Evolutionary conservation across 2,113 vertebrate species (phyloP), one percentile per base, ranked within the genome.

Genomic region (Forbesichthys papilliferus): DNA sequence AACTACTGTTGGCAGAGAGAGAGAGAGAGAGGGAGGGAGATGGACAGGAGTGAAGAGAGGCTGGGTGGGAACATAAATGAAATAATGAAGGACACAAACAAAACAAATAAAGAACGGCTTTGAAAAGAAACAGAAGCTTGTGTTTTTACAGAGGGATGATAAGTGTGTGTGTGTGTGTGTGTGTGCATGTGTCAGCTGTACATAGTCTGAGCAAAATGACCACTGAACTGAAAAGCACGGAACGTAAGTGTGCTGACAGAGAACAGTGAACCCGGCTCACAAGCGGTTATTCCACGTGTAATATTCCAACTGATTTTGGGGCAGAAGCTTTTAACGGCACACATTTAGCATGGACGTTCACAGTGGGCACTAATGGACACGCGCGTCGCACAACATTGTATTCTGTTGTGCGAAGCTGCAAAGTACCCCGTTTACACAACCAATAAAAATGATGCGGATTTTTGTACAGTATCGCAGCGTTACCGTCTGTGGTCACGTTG

Each of bases 1-100:
- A 72, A 70, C 58, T 81, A 64, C 56, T 70, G 71, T 48, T 77
- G 64, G 20, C 71, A 6, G 36, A 64, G 6, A 12, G 5, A 33
- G 59, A 33, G 59, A 34, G 12, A 34, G 18, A 16, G 53, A 36
- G 61, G 13, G 18, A 1, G 27, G 13, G 14, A 48, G n/a, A 27
- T 10, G n/a, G 11, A 65, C 0, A 14, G 20, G 49, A 16, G 18
- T 11, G 27, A 9, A 62, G 33, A 52, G 0, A 46, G 33, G 20
- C 3, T 54, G 33, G 18, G 57, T 27, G 27, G 27, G 27, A 42
- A 8, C 36, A 42, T 42, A 20, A 1, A 18, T 6, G 9, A 61
- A 27, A 27, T 27, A 27, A 27, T 27, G 27, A 60, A 34, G 12
- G n/a, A 13, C 3, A 64, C 1, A 18, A 13, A 54, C 48, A 16